These are phyloP conservation scores for Nothocercus julius DNA, from an alignment of 2,113 vertebrate genomes.

Conservation along the genomic window DNA sequence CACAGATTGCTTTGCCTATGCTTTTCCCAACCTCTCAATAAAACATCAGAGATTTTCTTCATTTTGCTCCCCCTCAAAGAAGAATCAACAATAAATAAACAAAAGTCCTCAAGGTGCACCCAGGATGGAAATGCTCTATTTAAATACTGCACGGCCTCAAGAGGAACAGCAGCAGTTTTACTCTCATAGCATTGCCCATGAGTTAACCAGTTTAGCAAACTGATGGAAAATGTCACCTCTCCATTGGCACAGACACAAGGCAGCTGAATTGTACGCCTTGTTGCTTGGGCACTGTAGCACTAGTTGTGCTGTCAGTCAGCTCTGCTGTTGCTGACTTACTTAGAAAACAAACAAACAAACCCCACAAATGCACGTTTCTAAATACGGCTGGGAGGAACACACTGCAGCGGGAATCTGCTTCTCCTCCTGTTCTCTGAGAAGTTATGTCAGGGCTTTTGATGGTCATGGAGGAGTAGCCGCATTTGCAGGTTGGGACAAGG, in stretches of 20 bases:
- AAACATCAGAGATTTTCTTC: neutral
- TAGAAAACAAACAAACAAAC: neutral
- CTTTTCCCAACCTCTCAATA: neutral
- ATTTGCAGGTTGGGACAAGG: neutral
- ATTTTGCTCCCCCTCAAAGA: neutral
- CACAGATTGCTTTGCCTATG: neutral
- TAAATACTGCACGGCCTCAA: fast-evolving
- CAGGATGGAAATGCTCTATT: neutral
- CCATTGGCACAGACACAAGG: fast-evolving
- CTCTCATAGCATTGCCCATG: neutral
- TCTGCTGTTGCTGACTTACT: neutral
- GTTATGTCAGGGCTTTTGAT: neutral
- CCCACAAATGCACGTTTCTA: neutral
- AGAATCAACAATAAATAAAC: neutral
- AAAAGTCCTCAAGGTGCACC: neutral
- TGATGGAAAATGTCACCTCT: neutral
- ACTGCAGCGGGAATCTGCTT: neutral
- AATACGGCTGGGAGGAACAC: neutral
- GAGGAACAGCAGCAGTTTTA: neutral
- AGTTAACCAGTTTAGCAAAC: neutral
- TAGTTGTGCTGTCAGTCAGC: neutral
- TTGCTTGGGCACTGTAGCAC: fast-evolving
- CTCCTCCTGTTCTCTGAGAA: neutral
- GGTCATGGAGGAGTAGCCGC: neutral
- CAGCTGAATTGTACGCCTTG: neutral